Evolutionary conservation across 2,113 vertebrate species (phyloP), one percentile per base, ranked within the genome.

Genomic region (Pogonocichla stellata): DNA sequence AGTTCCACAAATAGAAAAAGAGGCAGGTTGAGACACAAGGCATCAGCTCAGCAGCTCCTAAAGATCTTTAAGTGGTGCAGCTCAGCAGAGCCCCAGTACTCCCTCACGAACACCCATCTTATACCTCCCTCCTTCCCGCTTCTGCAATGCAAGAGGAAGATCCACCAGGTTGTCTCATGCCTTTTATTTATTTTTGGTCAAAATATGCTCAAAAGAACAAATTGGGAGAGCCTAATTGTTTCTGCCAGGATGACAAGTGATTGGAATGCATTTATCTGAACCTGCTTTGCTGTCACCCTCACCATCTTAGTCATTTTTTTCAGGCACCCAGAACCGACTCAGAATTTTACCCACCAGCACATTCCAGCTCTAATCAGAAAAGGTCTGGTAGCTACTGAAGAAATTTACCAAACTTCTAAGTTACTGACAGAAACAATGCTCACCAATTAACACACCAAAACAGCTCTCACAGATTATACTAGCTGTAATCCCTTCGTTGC

Each of bases 1-100:
- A 78, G 66, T 14, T 87, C 28, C 38, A 80, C 0, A 0, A 26
- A 24, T 1, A 64, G 31, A 40, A n/a, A 69, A 70, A 60, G 0
- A 70, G 26, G 54, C 6, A 1, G 2, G 33, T 0, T 69, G 25
- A 69, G 15, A 80, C 1, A 69, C 9, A 57, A 45, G 10, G 9
- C 8, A 65, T 45, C 15, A 65, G 9, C 19, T 61, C 24, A 60
- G 31, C 20, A 78, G 1, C 36, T 85, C 40, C 22, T 53, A 3
- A 57, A 60, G 61, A 28, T 71, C 25, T 40, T 14, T 1, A 48
- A 70, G 28, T n/a, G 7, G 14, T 1, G 12, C n/a, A 69, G 45
- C 45, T 43, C 10, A 24, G 31, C 50, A 0, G 4, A 29, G 9
- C 31, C 50, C 18, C 47, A 36, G 47, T 3, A 2, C 18, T 58